phyloP scores from a whole-genome alignment of 2,888 invertebrate genomes.

The Rhamnusium bicolor region DNA sequence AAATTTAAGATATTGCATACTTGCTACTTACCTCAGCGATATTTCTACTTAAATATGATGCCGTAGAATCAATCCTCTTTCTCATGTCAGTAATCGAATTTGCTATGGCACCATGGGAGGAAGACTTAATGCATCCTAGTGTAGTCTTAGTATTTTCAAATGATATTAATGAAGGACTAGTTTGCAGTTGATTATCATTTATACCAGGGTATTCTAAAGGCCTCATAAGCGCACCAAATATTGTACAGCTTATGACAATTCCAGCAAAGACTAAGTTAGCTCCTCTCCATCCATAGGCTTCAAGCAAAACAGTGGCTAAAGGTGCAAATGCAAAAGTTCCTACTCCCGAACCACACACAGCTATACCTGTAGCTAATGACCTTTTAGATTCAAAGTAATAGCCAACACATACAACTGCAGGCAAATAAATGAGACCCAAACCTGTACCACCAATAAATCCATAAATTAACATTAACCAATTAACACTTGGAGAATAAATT shows the following conservation, averaged over 20 bases:
- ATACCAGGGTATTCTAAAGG: constrained; percentile 84
- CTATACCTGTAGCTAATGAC: constrained; percentile 94
- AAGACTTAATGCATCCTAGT: constrained; percentile 84
- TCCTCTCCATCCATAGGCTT: constrained; percentile 89
- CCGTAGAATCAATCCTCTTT: constrained; percentile 74
- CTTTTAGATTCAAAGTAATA: constrained; percentile 97
- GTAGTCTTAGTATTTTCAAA: constrained; percentile 89
- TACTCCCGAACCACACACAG: constrained; percentile 96
- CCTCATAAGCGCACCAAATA: constrained; percentile 89
- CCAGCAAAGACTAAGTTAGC: constrained; percentile 93
- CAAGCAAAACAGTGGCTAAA: constrained; percentile 84
- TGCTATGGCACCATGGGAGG: constrained; percentile 82
- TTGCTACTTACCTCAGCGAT: constrained; percentile 73
- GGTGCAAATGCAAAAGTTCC: constrained; percentile 97
- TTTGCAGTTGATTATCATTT: constrained; percentile 85
- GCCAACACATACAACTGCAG: constrained; percentile 96
- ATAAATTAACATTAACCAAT: constrained; percentile 92
- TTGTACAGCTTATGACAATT: constrained; percentile 90
- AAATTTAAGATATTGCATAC: background rate
- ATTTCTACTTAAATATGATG: constrained; percentile 75
- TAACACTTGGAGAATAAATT: constrained; percentile 87
- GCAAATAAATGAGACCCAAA: constrained; percentile 75
- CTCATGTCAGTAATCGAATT: constrained; percentile 82
- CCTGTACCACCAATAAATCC: constrained; percentile 76
- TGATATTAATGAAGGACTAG: constrained; percentile 84